Evolutionary conservation across 2,113 vertebrate species (phyloP), one percentile per base, ranked within the genome.

Genomic region (Excalfactoria chinensis): DNA sequence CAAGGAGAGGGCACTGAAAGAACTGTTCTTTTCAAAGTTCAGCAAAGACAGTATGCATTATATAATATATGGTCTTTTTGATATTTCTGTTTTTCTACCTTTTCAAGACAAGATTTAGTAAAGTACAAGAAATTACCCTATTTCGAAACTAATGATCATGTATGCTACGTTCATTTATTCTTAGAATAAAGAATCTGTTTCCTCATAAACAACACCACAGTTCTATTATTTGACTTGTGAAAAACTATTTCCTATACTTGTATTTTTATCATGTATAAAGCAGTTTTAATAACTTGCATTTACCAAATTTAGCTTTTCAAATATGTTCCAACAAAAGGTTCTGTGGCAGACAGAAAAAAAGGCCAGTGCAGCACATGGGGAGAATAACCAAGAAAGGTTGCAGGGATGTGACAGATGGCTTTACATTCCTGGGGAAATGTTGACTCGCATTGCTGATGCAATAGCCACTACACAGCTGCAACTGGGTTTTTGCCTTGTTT

Each of bases 1-100:
- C n/a, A 92, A 69, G 37, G 59, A 67, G 62, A 84, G 22, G 35
- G 44, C 70, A 89, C n/a, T 75, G 26, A 84, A 71, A 70, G 11
- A 79, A 73, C 35, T 37, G 23, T 32, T 80, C 6, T 66, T 69
- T 70, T 5, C 1, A 78, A 25, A 5, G 62, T 35, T 92, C 66
- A 87, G 70, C 89, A 89, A 95, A 84, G 67, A 90, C 35, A 84
- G 34, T 20, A 62, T 28, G 23, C 44, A 48, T 89, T 91, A 91
- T 66, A 58, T 56, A 71, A 64, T 13, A 74, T 9, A 69, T 14
- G 74, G 41, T 32, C 16, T 70, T 88, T 79, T 43, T 89, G 41
- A 62, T 75, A 84, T 59, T 84, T 93, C 55, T 93, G 22, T 3
- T 90, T 94, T 93, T 66, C 68, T 82, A 76, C 58, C 44, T 82